Evolutionary conservation across 2,113 vertebrate genomes (phyloP).

Genomic region (Lophura nycthemera): DNA sequence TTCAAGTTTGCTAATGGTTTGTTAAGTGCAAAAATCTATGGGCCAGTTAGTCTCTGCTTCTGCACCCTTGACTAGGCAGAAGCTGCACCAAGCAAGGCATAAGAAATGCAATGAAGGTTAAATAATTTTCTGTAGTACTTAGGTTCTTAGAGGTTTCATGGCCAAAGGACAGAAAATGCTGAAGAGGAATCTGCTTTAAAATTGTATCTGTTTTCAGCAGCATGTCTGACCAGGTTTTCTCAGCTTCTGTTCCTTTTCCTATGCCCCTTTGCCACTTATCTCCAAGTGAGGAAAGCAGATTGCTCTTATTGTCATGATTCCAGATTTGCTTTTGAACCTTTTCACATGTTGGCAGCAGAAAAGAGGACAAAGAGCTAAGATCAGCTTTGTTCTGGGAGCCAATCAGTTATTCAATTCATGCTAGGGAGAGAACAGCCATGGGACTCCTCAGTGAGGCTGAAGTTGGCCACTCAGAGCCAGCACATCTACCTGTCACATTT

Average conservation of each 20-base stretch:
- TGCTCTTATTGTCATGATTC: not conserved
- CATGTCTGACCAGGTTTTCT: not conserved
- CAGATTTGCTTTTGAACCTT: not conserved
- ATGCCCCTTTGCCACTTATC: not conserved
- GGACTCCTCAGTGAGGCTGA: not conserved
- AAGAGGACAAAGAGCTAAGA: not conserved
- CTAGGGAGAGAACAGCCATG: not conserved
- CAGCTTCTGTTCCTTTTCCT: not conserved
- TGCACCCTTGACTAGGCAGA: not conserved
- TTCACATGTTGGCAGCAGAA: not conserved
- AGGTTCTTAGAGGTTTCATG: not conserved
- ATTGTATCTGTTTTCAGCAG: not conserved
- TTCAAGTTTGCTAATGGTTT: not conserved
- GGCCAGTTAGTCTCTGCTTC: not conserved
- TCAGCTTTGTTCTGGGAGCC: not conserved
- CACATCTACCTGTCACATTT: not conserved
- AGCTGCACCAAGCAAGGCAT: not conserved
- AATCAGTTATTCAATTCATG: not conserved
- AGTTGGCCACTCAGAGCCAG: not conserved
- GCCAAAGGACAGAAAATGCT: not conserved
- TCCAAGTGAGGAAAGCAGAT: not conserved
- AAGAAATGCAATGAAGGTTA: not conserved
- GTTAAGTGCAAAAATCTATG: not conserved
- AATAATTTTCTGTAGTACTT: not conserved
- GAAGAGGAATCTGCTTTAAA: not conserved